phyloP scores from a whole-genome alignment of 2,888 invertebrate species.

The Stratiomys singularior region DNA sequence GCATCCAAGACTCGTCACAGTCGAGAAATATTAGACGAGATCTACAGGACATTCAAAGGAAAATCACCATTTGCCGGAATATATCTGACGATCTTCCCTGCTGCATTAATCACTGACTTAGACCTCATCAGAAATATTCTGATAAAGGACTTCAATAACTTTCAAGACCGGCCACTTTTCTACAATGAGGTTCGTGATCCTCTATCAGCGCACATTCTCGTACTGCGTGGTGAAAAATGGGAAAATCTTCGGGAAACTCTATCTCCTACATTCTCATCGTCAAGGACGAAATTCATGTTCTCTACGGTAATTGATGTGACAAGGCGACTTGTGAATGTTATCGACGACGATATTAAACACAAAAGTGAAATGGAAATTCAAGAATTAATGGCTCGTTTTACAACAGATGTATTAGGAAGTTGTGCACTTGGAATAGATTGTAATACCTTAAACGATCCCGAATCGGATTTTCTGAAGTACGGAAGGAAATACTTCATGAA shows the following conservation, averaged over 20 bases:
- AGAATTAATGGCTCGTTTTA: slow-evolving; percentile 64
- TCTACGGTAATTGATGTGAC: slow-evolving; percentile 54
- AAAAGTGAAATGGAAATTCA: slow-evolving; percentile 63
- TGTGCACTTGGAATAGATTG: slow-evolving; percentile 67
- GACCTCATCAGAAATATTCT: slow-evolving; percentile 58
- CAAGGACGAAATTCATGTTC: slow-evolving; percentile 64
- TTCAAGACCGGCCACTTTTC: slow-evolving; percentile 61
- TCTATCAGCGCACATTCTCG: slow-evolving; percentile 61
- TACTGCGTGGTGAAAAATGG: slow-evolving; percentile 65
- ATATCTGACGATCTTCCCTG: slow-evolving; percentile 50
- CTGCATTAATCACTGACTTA: slow-evolving; percentile 50
- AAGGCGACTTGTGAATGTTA: slow-evolving; percentile 50
- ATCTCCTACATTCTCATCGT: slow-evolving; percentile 67
- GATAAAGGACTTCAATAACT: slow-evolving; percentile 63
- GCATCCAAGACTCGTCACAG: neutral
- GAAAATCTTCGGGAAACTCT: slow-evolving; percentile 64
- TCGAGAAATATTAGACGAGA: neutral
- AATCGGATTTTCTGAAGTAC: slow-evolving; percentile 61
- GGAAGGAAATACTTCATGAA: slow-evolving; percentile 55
- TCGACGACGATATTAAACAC: slow-evolving; percentile 51
- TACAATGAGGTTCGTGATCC: slow-evolving; percentile 63
- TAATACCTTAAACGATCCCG: slow-evolving; percentile 63
- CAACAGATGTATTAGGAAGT: slow-evolving; percentile 67
- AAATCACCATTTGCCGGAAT: slow-evolving; percentile 49
- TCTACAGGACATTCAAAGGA: slow-evolving; percentile 29